A percentile compares a stretch with the other conserved stretches of the same genome.
Conservation (phyloP, 2,797 vertebrate species). For the Hippopotamyrus pictus region DNA sequence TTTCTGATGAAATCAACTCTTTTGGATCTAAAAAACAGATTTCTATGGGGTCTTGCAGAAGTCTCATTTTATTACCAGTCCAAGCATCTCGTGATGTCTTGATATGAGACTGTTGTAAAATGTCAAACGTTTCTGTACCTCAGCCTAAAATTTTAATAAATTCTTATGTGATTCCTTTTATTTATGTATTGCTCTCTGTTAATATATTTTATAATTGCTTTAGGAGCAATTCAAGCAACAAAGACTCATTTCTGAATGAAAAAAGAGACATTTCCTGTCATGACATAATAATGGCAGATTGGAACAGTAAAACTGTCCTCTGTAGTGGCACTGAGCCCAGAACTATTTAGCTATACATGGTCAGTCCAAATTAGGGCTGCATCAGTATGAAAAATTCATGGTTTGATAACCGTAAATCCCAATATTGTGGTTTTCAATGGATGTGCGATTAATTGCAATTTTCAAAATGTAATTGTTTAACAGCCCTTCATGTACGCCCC, state of each 20-base stretch:
- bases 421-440: not conserved
- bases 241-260: not conserved
- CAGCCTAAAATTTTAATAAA: not conserved
- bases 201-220: not conserved
- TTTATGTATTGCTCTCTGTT: not conserved
- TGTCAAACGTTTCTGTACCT: not conserved
- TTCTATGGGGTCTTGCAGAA: not conserved
- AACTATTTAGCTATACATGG: not conserved
- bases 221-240: not conserved
- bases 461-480: not conserved
- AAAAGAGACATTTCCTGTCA: not conserved
- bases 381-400: not conserved
- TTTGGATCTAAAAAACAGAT: constrained; percentile 1
- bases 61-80: not conserved
- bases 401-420: not conserved
- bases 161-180: not conserved
- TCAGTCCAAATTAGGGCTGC: not conserved
- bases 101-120: not conserved
- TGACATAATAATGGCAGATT: not conserved
- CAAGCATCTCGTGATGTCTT: not conserved
- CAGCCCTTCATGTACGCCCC: not conserved
- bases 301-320: not conserved
- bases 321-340: not conserved
- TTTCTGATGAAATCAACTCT: not conserved
- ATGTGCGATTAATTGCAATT: not conserved